A percentile compares a stretch with the other conserved stretches of the same genome.
phyloP scores from a whole-genome alignment of 2,113 vertebrate genomes.

The Theristicus caerulescens region DNA sequence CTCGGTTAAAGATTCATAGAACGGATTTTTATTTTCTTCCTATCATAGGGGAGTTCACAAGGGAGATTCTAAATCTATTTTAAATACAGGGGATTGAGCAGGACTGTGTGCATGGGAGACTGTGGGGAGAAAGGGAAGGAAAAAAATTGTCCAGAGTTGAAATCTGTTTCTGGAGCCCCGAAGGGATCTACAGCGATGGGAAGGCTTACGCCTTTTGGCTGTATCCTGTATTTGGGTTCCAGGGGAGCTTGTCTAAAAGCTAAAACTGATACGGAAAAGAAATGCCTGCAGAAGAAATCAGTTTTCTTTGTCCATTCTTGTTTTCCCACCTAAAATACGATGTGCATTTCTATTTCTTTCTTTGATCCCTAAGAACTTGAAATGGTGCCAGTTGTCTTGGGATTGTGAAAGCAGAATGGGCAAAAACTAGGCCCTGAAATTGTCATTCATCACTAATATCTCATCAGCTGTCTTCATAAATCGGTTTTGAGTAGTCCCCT shows the following conservation, averaged over 20 bases:
- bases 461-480: neutral
- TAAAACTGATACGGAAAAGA: neutral
- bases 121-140: neutral
- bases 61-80: neutral
- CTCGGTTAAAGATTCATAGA: constrained; percentile 12
- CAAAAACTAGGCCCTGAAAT: neutral
- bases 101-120: neutral
- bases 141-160: neutral
- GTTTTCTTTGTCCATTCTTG: neutral
- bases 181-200: neutral
- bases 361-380: neutral
- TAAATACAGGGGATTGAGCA: neutral
- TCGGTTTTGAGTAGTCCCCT: neutral
- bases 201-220: neutral
- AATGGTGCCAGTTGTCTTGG: neutral
- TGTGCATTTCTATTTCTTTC: neutral
- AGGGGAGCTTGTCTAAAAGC: neutral
- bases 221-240: neutral
- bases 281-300: neutral
- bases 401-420: neutral
- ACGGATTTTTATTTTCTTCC: constrained; percentile 10
- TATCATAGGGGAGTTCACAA: neutral
- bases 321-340: neutral
- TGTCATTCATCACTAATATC: neutral
- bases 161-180: neutral